Base-by-base conservation (phyloP, 1,140 invertebrate genomes). In the Lerema accius region DNA sequence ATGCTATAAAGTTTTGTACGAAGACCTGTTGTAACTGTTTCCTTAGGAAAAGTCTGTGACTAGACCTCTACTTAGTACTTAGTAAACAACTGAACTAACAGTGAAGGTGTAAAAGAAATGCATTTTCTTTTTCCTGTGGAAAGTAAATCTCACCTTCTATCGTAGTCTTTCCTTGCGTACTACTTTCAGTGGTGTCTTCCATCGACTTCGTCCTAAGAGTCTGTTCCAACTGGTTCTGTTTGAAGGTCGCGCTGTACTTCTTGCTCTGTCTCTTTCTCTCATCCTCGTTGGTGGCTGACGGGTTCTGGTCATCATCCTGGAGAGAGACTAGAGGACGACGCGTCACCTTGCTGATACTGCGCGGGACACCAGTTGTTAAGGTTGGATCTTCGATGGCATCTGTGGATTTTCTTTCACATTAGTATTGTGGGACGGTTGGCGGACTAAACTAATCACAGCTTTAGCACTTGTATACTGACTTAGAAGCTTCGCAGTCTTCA, bases 191-290 rank as follows among this genome's bases (percentile, higher is more conserved):
- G 16, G 65, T 64, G 1, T 76, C 84, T 45, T 77, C 71, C 26
- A 67, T 73, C 3, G 67, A 55, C 53, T 73, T 78, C 6, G 64
- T 40, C 43, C 73, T 84, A 14, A 87, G 50, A 4, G 71, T 53
- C 19, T 84, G 77, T n/a, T 85, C 83, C 1, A 88, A 51, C 53
- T 87, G 84, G 45, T 85, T 90, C 61, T 88, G 84, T 4, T 83
- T 88, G 58, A 88, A 82, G 19, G 70, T 86, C 3, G 82, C 62
- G 53, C 85, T 90, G 71, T 85, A 90, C 43, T 89, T 90, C 73
- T 90, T 90, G 67, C 87, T 89, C 17, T 88, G 84, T 59, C 87
- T 73, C 58, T 84, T 88, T n/a, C 72, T 83, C 42, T 86, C 82
- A 7, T 86, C 84, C n/a, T 88, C 87, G 51, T 80, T 88, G 4